Evolutionary conservation across 1,140 invertebrate genomes (phyloP).

Genomic region (Hypsibius dujardini): DNA sequence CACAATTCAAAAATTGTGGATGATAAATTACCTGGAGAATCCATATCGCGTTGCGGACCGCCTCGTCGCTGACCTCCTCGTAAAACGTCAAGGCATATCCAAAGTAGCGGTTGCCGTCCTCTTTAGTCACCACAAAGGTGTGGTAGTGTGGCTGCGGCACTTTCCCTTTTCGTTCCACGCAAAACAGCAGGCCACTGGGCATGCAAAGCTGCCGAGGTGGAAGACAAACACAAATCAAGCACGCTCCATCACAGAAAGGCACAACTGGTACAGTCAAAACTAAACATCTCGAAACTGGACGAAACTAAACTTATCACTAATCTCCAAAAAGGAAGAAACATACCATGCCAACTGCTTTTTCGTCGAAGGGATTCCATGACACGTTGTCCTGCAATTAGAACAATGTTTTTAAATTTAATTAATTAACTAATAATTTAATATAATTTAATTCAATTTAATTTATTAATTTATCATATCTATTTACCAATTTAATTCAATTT

Average conservation of each 20-base stretch:
- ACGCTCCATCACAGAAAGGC: too few relatives aligned
- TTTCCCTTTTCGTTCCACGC: constrained; percentile 82
- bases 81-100: constrained; percentile 86
- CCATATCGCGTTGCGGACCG: constrained; percentile 82
- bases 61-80: constrained; percentile 74
- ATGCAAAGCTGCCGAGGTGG: constrained; percentile 53
- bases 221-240: constrained; percentile 24
- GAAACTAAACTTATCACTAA: too few relatives aligned
- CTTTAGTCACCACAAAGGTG: constrained; percentile 85
- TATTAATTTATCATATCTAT: too few relatives aligned
- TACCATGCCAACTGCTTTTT: constrained; percentile 82
- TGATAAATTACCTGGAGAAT: constrained; percentile 51
- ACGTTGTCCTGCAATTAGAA: constrained; percentile 46
- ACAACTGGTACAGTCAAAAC: too few relatives aligned
- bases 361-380: constrained; percentile 74
- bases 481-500: too few relatives aligned
- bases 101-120: constrained; percentile 81
- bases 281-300: too few relatives aligned
- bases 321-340: constrained; percentile 24
- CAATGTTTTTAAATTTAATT: too few relatives aligned
- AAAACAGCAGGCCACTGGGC: constrained; percentile 75
- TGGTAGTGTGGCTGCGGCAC: constrained; percentile 73
- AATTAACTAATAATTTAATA: too few relatives aligned
- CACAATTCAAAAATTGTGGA: too few relatives aligned
- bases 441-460: too few relatives aligned